phyloP scores from a whole-genome alignment of 2,113 vertebrate genomes.

The Sardina pilchardus region DNA sequence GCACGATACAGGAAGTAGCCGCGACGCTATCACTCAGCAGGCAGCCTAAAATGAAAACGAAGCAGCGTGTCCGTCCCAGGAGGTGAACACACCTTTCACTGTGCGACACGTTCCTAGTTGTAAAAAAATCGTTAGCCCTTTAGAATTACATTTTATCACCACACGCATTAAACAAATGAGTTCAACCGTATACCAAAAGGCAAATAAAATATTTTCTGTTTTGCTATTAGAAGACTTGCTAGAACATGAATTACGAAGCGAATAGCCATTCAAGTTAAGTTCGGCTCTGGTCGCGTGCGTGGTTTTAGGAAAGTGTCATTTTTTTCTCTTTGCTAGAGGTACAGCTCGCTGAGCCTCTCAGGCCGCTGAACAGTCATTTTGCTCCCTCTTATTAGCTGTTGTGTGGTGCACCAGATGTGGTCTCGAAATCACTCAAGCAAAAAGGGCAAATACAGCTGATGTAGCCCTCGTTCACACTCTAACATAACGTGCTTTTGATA shows the following conservation, averaged over 20 bases:
- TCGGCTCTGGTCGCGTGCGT: neutral
- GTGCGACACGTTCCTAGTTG: neutral
- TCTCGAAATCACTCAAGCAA: neutral
- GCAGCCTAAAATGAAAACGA: slow-evolving; percentile 28
- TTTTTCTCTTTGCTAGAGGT: neutral
- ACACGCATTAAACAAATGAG: too few relatives aligned
- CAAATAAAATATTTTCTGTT: neutral
- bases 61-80: slow-evolving; percentile 30
- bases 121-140: neutral
- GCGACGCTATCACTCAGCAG: neutral
- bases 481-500: too few relatives aligned
- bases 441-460: neutral
- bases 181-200: neutral
- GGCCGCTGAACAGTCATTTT: too few relatives aligned
- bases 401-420: slow-evolving; percentile 29
- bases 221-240: neutral
- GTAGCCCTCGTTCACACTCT: neutral
- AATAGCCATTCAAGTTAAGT: neutral
- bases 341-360: slow-evolving; percentile 2
- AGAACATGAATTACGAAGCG: neutral
- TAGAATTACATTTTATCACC: too few relatives aligned
- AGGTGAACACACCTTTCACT: neutral
- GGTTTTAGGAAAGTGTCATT: neutral
- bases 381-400: slow-evolving; percentile 31
- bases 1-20: slow-evolving; percentile 44